Base-by-base conservation (phyloP, 2,888 invertebrate species). In the Microplitis manilae region DNA sequence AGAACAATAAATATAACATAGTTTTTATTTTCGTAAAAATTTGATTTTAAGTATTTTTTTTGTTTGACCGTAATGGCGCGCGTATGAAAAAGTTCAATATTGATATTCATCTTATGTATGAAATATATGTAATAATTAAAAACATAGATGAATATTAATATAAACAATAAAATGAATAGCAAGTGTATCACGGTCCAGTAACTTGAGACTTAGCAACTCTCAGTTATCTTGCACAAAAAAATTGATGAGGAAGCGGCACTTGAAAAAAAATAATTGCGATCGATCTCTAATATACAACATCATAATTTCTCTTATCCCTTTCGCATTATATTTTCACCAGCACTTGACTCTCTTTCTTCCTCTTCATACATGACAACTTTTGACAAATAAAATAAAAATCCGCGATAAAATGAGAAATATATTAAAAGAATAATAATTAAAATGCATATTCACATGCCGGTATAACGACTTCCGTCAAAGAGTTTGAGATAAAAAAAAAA, bases 251-350 rank as follows among this genome's bases (percentile, higher is more conserved):
- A 30, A 59, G 50, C 40, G 69, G 70, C 65, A 76, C 59, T 65
- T 65, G 61, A 38, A 68, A 62, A 61, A 76, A 70, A 73, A 72
- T 77, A 77, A 77, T 73, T 77, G 73, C 73, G 64, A 73, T 77
- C 73, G 73, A 77, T 77, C 68, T 38, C 17, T 30, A 73, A 77
- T 73, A 68, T 77, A 68, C 73, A 73, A 67, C 65, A 65, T 20
- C 17, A 73, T 60, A 65, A 62, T 59, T 60, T 73, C 15, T 30
- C 15, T 38, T 71, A 39, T 62, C 38, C 64, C 17, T 59, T 50
- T 72, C 15, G 68, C 59, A 50, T 76, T 72, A 71, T 72, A 67
- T 76, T 77, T 77, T 73, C 62, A 73, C 61, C 60, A 39, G 7
- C 67, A 71, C 76, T 76, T 65, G 60, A 76, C 65, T 70, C 6